Evolutionary conservation across 2,797 vertebrate genomes (phyloP), one percentile per base, ranked within the genome.

Genomic region (Chanos chanos): DNA sequence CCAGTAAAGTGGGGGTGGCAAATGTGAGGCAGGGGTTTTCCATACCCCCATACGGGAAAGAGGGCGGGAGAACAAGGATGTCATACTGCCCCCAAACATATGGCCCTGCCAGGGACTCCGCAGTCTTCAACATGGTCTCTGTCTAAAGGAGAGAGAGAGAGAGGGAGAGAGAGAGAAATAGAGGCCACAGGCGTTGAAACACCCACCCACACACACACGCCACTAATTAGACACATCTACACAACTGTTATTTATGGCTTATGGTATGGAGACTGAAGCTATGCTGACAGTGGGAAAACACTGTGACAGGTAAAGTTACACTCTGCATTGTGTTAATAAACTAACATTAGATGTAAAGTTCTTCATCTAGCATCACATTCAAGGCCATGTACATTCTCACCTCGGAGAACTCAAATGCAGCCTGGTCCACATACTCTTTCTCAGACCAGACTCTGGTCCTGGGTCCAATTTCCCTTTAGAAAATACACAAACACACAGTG

Each of bases 21-120:
- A 94, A 99, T 34, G 96, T 98, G 52, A 99, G 93, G 47, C 96
- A 99, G 30, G 96, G 96, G 68, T 99, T 98, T 75, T 99, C 96
- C 96, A 99, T 99, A 24, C 96, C 96, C 0, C 94, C 96, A 0
- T 96, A 99, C 0, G 96, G 96, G 78, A 98, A 99, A 10, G 96
- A 98, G 0, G 95, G 96, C 1, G 96, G 95, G 16, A 98, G 86
- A 48, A 99, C 91, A 70, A 99, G 77, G 4, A 99, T 64, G 71
- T 99, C 96, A 24, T 98, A 99, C 56, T 94, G 94, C 9, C 93
- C 93, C 96, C 96, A 99, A 0, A 98, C 90, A 3, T 99, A 99
- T 0, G 94, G 95, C 1, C 96, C 96, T 0, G 85, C 92, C 61
- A 99, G 87, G 21, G 89, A 84, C 87, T 99, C 96, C 0, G 96